Evolutionary conservation across 64 coral and sea anemone genomes (phyloP), one percentile per base, ranked within the genome.

Genomic region (Actinia tenebrosa): DNA sequence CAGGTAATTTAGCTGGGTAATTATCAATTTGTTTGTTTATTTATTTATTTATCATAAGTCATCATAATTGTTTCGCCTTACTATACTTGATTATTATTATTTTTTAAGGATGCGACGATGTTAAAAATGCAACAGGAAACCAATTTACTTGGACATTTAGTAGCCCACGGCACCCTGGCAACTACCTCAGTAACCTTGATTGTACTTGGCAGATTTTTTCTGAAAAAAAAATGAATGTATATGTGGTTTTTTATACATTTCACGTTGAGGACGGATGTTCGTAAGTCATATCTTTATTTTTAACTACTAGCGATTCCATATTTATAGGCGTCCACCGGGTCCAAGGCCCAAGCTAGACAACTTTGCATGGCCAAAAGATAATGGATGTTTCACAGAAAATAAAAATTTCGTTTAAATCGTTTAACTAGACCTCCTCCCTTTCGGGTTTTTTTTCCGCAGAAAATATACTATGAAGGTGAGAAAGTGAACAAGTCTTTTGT

Each of bases 101-200:
- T 9, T 37, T 72, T 72, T 11, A 30, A 72, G 69, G 69, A 72
- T 72, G 69, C 25, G 37, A 37, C 69, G 2, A 72, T 72, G n/a
- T 72, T 14, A 30, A 72, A 72, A 14, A 30, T 14, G 69, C 69
- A 72, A 72, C n/a, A 26, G 26, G 26, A 37, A 72, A 72, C 25
- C 69, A 72, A 1, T 37, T 72, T 26, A 13, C 25, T 26, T 72
- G 69, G 69, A 30, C 69, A 72, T 86, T 86, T 45, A 64, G 8
- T 42, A 86, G 84, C 56, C 84, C 84, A 17, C 60, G 64, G 46
- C 68, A 86, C 60, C 84, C 84, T 9, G 64, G 42, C 60, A 86
- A 86, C 37, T 86, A 86, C 64, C 30, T 50, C 7, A 86, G 84
- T 44, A 86, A 86, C 20, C 20, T 64, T 2, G 63, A 86, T 16